Percentiles rank a stretch among this genome's conserved stretches.
Evolutionary conservation across 2,797 vertebrate genomes (phyloP).

Genomic region (Otolemur crassicaudatus): DNA sequence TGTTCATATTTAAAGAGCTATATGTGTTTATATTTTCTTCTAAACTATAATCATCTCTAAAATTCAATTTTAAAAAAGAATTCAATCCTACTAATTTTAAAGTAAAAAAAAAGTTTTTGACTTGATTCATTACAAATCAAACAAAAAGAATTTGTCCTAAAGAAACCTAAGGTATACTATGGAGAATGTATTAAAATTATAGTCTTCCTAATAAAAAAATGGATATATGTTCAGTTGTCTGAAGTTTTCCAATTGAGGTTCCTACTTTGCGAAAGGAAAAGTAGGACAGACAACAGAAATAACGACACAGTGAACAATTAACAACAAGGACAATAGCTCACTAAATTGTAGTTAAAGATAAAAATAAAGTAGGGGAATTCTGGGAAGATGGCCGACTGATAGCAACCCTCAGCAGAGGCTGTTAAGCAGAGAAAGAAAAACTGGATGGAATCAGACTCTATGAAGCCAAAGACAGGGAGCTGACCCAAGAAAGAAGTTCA

Average conservation of each 20-base stretch:
- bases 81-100: not conserved
- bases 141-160: not conserved
- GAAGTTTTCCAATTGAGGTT: slow-evolving; percentile 2
- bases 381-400: too few relatives aligned
- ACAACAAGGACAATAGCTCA: not conserved
- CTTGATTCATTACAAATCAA: not conserved
- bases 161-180: slow-evolving; percentile 13
- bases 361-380: not conserved
- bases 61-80: slow-evolving; percentile 18
- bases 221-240: not conserved
- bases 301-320: slow-evolving; percentile 3
- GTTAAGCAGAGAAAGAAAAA: too few relatives aligned
- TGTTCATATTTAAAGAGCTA: slow-evolving; percentile 19
- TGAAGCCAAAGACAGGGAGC: too few relatives aligned
- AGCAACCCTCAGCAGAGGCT: too few relatives aligned
- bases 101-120: not conserved
- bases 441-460: too few relatives aligned
- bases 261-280: not conserved
- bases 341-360: not conserved
- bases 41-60: slow-evolving; percentile 26
- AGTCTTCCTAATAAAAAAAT: slow-evolving; percentile 27
- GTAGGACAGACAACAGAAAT: not conserved
- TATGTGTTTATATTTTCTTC: slow-evolving; percentile 9
- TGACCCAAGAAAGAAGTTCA: too few relatives aligned
- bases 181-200: slow-evolving; percentile 1